A percentile compares a stretch with the other conserved stretches of the same genome.
Conservation (phyloP, 2,113 vertebrate species). For the Rousettus leschenaultii region DNA sequence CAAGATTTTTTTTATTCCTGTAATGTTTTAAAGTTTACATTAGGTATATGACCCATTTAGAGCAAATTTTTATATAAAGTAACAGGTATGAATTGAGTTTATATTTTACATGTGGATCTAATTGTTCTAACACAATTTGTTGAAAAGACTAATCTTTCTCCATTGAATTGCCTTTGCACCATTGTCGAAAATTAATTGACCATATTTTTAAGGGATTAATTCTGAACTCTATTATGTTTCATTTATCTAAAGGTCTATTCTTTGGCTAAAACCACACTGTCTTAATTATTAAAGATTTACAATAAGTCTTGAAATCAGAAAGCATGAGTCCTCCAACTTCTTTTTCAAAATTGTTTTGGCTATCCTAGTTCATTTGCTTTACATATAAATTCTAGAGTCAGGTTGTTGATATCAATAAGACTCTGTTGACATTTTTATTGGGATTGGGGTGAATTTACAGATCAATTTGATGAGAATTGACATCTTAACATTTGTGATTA, state of each 20-base stretch:
- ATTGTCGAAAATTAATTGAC: neutral
- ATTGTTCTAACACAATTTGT: neutral
- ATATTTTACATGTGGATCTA: neutral
- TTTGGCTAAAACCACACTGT: neutral
- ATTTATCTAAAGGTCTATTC: neutral
- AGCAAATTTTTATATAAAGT: neutral
- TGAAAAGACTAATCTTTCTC: neutral
- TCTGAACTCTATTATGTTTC: neutral
- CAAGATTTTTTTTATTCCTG: neutral
- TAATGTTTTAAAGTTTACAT: neutral
- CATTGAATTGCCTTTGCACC: neutral
- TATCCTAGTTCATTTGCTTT: neutral
- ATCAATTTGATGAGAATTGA: neutral
- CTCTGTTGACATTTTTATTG: neutral
- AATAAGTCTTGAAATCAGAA: slow-evolving; percentile 1
- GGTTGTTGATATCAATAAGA: neutral
- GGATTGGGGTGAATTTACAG: neutral
- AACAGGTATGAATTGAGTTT: neutral
- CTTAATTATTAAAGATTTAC: neutral
- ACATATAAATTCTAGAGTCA: neutral
- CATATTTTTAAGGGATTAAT: neutral
- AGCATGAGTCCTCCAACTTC: neutral
- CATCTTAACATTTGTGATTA: neutral
- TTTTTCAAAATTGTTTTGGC: neutral
- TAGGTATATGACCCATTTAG: neutral